Evolutionary conservation across 2,888 invertebrate genomes (phyloP).

Genomic region (Dexiosoma caninum): DNA sequence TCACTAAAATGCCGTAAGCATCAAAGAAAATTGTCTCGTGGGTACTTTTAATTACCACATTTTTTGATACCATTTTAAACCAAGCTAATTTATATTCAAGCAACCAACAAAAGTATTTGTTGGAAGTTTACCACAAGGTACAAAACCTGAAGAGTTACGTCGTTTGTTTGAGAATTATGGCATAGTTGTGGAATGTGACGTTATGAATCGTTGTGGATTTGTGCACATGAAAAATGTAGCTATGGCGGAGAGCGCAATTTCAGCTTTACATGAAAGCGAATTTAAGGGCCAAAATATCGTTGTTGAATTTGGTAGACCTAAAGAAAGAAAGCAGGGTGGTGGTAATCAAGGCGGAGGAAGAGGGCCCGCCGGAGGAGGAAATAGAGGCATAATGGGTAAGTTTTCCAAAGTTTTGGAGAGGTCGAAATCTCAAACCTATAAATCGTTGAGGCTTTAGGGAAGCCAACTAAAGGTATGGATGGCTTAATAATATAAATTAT

Average conservation of each 20-base stretch:
- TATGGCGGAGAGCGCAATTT: constrained; percentile 89
- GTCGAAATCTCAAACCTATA: background rate
- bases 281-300: constrained; percentile 91
- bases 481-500: constrained; percentile 49
- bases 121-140: constrained; percentile 92
- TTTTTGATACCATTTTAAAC: constrained; percentile 13
- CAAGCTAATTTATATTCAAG: constrained; percentile 6
- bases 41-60: constrained; percentile 24
- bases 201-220: constrained; percentile 96
- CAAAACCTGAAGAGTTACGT: constrained; percentile 88
- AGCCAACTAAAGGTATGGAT: constrained; percentile 46
- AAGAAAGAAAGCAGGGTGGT: constrained; percentile 80
- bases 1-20: background rate
- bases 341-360: constrained; percentile 60
- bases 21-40: background rate
- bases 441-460: constrained; percentile 50
- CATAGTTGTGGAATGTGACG: constrained; percentile 94
- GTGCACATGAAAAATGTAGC: constrained; percentile 92
- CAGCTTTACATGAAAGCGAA: constrained; percentile 86
- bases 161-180: constrained; percentile 92
- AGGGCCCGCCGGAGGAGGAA: constrained; percentile 62
- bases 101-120: constrained; percentile 88
- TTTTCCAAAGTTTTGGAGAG: background rate
- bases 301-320: constrained; percentile 89
- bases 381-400: constrained; percentile 70